phyloP scores from a whole-genome alignment of 2,888 invertebrate genomes.

The Deilephila elpenor region DNA sequence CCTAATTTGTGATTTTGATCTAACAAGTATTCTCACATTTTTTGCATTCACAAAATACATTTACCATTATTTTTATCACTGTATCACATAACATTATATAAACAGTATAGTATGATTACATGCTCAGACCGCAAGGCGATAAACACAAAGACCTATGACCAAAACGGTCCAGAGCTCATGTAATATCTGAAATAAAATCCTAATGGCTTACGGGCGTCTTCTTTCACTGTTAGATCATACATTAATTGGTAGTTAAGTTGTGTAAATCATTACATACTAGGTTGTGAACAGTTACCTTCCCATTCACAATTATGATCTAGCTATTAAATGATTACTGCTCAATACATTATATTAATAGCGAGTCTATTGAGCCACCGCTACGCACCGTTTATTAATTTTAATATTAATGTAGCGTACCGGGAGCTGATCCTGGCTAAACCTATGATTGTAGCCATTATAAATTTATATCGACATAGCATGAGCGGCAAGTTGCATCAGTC shows the following conservation, averaged over 20 bases:
- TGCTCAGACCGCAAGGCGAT: neutral
- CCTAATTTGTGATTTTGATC: too few species aligned
- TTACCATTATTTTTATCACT: too few species aligned
- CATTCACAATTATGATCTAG: neutral
- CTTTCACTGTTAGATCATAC: conserved; percentile 17
- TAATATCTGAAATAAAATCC: neutral
- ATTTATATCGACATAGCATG: too few species aligned
- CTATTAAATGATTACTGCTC: conserved; percentile 17
- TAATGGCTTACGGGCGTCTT: conserved; percentile 12
- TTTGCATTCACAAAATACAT: too few species aligned
- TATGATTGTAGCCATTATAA: too few species aligned
- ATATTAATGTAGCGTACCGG: neutral
- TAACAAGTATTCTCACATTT: too few species aligned
- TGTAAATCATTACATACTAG: neutral
- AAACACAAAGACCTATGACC: conserved; percentile 7
- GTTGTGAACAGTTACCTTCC: neutral
- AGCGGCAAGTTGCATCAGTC: too few species aligned
- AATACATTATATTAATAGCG: neutral
- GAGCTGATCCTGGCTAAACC: too few species aligned
- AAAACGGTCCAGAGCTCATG: neutral
- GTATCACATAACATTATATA: too few species aligned
- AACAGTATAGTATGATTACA: too few species aligned
- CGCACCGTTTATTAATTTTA: neutral
- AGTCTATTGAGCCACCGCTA: neutral
- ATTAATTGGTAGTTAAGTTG: conserved; percentile 9